These are phyloP conservation scores for Phyllotreta striolata DNA, from an alignment of 2,888 invertebrate species.

Conservation along the genomic window DNA sequence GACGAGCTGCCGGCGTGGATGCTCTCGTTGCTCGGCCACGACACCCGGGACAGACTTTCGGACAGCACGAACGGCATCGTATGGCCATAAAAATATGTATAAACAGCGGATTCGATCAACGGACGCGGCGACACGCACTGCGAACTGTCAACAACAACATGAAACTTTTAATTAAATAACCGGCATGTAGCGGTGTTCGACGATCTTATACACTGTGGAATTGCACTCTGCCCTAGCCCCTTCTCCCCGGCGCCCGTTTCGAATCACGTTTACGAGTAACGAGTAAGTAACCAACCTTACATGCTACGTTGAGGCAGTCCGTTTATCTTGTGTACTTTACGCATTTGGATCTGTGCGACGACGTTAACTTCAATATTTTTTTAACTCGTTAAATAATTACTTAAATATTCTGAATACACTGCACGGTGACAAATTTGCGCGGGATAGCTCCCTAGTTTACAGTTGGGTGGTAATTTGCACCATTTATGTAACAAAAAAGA, in stretches of 20 bases:
- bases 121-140: slow-evolving; percentile 4
- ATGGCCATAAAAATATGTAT: slow-evolving; percentile 7
- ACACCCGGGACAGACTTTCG: slow-evolving; percentile 68
- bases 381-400: too few species aligned
- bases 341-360: too few species aligned
- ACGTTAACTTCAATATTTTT: too few species aligned
- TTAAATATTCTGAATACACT: too few species aligned
- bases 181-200: slow-evolving; percentile 38
- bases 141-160: slow-evolving; percentile 7
- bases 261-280: too few species aligned
- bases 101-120: not conserved
- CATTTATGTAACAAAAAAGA: too few species aligned
- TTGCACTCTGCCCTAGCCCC: slow-evolving; percentile 56
- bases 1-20: slow-evolving; percentile 64
- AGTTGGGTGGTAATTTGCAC: too few species aligned
- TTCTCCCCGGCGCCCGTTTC: slow-evolving; percentile 36
- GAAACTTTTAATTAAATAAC: slow-evolving; percentile 46
- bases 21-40: slow-evolving; percentile 63
- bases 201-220: slow-evolving; percentile 53
- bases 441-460: too few species aligned
- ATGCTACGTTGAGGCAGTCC: slow-evolving; percentile 48
- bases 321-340: too few species aligned
- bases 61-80: slow-evolving; percentile 73
- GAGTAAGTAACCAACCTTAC: not conserved
- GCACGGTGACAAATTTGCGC: too few species aligned